A percentile compares a stretch with the other conserved stretches of the same genome.
phyloP scores from a whole-genome alignment of 2,888 invertebrate species.

The Fragum whitleyi region DNA sequence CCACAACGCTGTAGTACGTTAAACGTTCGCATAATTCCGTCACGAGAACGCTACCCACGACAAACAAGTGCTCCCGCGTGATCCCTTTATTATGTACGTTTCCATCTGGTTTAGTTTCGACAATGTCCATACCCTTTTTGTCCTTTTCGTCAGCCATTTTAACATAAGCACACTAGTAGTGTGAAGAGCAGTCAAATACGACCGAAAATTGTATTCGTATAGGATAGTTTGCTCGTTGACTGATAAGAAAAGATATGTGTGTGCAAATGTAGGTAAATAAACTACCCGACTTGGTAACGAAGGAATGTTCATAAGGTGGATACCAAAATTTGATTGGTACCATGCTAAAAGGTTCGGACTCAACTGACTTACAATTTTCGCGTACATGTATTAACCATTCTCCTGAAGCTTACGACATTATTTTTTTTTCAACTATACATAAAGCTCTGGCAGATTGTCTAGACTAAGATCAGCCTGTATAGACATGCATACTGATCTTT shows the following conservation, averaged over 20 bases:
- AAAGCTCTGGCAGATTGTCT: too few relatives aligned
- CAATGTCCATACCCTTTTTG: neutral
- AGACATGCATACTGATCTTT: too few relatives aligned
- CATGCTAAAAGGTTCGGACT: too few relatives aligned
- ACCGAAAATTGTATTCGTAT: neutral
- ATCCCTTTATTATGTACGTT: slow-evolving; percentile 15
- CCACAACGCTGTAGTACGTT: slow-evolving; percentile 80
- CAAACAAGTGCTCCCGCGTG: slow-evolving; percentile 55
- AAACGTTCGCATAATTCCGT: slow-evolving; percentile 80
- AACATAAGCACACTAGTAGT: neutral
- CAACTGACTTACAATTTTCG: too few relatives aligned
- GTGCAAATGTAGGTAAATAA: neutral
- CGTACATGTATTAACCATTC: too few relatives aligned
- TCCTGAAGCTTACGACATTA: too few relatives aligned
- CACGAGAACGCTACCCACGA: slow-evolving; percentile 73
- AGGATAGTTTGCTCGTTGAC: neutral
- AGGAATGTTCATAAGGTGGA: too few relatives aligned
- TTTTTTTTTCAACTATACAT: too few relatives aligned
- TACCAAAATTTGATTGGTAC: too few relatives aligned
- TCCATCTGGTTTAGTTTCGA: neutral
- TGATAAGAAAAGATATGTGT: neutral
- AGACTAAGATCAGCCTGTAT: too few relatives aligned
- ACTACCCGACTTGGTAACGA: neutral
- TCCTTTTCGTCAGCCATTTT: slow-evolving; percentile 2
- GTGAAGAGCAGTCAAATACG: neutral